Evolutionary conservation across 2,888 invertebrate genomes (phyloP).

Genomic region (Archaeoteleia sp.): DNA sequence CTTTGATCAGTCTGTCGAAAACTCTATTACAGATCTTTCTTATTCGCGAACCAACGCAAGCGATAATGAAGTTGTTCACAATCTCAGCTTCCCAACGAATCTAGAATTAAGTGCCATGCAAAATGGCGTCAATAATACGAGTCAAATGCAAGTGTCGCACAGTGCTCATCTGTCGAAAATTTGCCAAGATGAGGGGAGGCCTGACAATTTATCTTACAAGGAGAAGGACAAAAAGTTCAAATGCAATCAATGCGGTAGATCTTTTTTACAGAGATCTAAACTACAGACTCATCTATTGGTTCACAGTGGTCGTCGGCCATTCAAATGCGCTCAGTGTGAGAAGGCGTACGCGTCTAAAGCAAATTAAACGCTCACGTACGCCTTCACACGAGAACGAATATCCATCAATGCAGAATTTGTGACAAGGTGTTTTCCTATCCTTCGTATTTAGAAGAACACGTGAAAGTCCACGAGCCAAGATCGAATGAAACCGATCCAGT

Average conservation of each 20-base stretch:
- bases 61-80: conserved; percentile 56
- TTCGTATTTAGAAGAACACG: conserved; percentile 71
- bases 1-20: conserved; percentile 52
- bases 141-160: conserved; percentile 36
- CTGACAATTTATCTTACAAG: conserved; percentile 16
- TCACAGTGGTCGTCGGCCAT: conserved; percentile 67
- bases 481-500: conserved; percentile 10
- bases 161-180: conserved; percentile 48
- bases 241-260: conserved; percentile 63
- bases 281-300: conserved; percentile 62
- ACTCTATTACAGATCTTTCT: conserved; percentile 61
- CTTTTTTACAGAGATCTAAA: conserved; percentile 68
- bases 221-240: conserved; percentile 52
- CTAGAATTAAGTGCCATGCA: conserved; percentile 21
- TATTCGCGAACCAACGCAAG: conserved; percentile 51
- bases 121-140: conserved; percentile 44
- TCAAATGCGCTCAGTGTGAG: conserved; percentile 65
- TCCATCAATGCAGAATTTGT: conserved; percentile 71
- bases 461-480: conserved; percentile 65
- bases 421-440: conserved; percentile 73
- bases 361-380: conserved; percentile 70
- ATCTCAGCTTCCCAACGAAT: conserved; percentile 56
- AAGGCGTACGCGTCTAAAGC: conserved; percentile 71
- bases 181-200: conserved; percentile 25
- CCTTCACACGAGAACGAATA: conserved; percentile 67